Base-by-base conservation (phyloP, 2,113 vertebrate genomes). In the Platycercus adscitus region DNA sequence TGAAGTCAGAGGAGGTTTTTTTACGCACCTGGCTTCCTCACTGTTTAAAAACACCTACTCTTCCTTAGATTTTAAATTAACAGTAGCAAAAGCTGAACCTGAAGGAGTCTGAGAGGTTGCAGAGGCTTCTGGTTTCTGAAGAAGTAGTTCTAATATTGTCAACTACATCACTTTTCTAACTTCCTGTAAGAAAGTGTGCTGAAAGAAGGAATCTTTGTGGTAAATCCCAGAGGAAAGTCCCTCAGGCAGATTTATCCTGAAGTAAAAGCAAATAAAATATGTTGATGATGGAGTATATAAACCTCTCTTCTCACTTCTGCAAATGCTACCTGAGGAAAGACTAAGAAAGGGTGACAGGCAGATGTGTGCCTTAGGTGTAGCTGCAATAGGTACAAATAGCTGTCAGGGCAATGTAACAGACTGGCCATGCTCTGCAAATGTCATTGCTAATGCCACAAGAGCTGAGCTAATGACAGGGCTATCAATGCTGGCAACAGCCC, bases 21-120 rank as follows among this genome's bases (percentile, higher is more conserved):
- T 83, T 52, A 86, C 56, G 66, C 41, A 61, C 28, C 58, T 91
- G 72, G 9, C 18, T 88, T 79, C 28, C 61, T 81, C 17, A 17
- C 39, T 58, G 53, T 86, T 89, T 76, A n/a, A 77, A 84, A 91
- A 61, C 63, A 83, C 49, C 82, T 72, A 65, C 44, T 47, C 31
- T 91, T 77, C 61, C 81, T 91, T 43, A 93, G 25, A n/a, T 95
- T 86, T 89, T 86, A 94, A 89, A 92, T 92, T 92, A 89, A 46
- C 77, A 78, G 39, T 18, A 55, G 25, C 0, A 17, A 75, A 94
- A 80, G 35, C 29, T 80, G 76, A 93, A 69, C 37, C 53, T 72
- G 61, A 70, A 69, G 50, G 31, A 76, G 18, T 24, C 16, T n/a
- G n/a, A 70, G 49, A 81, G 35, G 44, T 50, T 79, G 72, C 66